Base-by-base conservation (phyloP, 2,797 vertebrate species). In the Pogoniulus pusillus region DNA sequence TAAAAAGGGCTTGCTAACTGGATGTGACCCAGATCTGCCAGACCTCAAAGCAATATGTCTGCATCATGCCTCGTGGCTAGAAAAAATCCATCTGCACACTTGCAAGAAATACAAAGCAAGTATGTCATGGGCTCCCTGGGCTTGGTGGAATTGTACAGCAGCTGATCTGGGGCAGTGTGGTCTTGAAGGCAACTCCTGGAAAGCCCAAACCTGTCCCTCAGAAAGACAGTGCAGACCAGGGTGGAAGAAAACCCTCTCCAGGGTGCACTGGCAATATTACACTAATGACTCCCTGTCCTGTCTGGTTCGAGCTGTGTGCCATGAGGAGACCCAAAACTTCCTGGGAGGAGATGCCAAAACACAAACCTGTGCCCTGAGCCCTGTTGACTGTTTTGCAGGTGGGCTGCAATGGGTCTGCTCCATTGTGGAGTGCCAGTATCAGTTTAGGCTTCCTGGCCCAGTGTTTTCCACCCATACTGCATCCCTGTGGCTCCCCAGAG, bases 381-480 rank as follows among this genome's bases (percentile, higher is more conserved):
- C 9, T 7, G 1, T 1, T 59, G 54, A 13, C 39, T 74, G n/a
- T 70, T 76, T 20, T 1, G 4, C 3, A 16, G 53, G 12, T 5
- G 1, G 16, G 58, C 5, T 2, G 51, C 74, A 41, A 76, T 12
- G 35, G 14, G 9, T 53, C 62, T 15, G 10, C 51, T 75, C 16
- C 1, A 1, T 24, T 2, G 3, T 11, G 76, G 59, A 43, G 63
- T 5, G 1, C 59, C n/a, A 55, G 2, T 70, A 32, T 29, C 0
- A 2, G 34, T 35, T 30, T 2, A 20, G 17, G n/a, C 30, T n/a
- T 49, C 35, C 19, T 65, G 58, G 32, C 29, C 76, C 20, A 2
- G 10, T 14, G 51, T 27, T 47, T 68, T 73, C 54, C 27, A 17
- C 65, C 23, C 6, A 15, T 39, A 1, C 20, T 53, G 41, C 53